phyloP scores from a whole-genome alignment of 2,888 invertebrate species.

The Scotopteryx bipunctaria region DNA sequence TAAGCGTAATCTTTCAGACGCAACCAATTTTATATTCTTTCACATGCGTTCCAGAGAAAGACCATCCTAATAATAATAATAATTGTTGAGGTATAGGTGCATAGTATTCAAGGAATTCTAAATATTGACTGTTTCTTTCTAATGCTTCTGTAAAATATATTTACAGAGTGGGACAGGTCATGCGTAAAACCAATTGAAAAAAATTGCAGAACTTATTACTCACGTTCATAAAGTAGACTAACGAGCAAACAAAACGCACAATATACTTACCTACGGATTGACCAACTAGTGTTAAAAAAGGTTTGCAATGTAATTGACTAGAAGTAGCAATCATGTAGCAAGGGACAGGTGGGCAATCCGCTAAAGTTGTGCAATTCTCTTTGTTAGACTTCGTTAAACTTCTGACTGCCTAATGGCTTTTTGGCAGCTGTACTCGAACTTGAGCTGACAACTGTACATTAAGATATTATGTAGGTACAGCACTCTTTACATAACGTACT shows the following conservation, averaged over 20 bases:
- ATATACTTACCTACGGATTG: slow-evolving; percentile 2
- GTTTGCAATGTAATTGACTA: slow-evolving; percentile 21
- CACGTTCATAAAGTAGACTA: slow-evolving; percentile 9
- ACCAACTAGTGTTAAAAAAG: slow-evolving; percentile 20
- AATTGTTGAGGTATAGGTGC: no score
- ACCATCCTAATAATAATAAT: no score
- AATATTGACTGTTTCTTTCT: no score
- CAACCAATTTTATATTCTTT: no score
- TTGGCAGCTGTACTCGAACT: slow-evolving; percentile 37
- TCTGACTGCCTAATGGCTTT: slow-evolving; percentile 39
- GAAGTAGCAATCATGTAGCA: slow-evolving; percentile 13
- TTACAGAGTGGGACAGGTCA: no score
- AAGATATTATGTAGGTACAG: not conserved
- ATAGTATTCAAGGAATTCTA: no score
- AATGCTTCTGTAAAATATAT: no score
- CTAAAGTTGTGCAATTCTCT: slow-evolving; percentile 38
- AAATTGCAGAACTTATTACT: slow-evolving; percentile 1
- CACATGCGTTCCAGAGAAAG: no score
- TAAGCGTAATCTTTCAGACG: no score
- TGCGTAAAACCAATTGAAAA: slow-evolving; percentile 3
- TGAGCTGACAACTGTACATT: slow-evolving; percentile 27
- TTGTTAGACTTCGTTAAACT: slow-evolving; percentile 35
- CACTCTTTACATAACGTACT: not conserved
- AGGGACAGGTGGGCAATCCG: slow-evolving; percentile 26
- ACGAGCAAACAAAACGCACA: slow-evolving; percentile 10